Evolutionary conservation across 2,888 invertebrate genomes (phyloP).

Genomic region (Oscheius sp.): DNA sequence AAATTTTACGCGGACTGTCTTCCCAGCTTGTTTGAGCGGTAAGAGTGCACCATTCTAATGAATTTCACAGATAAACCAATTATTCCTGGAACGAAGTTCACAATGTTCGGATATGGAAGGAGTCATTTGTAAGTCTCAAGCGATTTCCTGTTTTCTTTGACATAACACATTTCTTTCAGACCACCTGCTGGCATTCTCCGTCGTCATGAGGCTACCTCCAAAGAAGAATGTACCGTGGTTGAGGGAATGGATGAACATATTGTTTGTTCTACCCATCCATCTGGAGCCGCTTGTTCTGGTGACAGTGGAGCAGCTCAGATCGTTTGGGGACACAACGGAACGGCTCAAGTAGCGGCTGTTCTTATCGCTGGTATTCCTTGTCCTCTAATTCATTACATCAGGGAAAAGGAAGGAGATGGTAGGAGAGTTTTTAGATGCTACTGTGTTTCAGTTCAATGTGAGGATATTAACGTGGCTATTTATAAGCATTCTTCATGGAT

Average conservation of each 20-base stretch:
- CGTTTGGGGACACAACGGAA: not conserved
- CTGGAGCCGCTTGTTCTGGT: not conserved
- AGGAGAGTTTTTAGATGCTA: no score
- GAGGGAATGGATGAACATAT: not conserved
- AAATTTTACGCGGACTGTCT: not conserved
- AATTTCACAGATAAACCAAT: conserved; percentile 4
- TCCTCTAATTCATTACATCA: not conserved
- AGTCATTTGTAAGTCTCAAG: not conserved
- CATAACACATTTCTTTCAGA: conserved; percentile 7
- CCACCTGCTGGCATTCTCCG: conserved; percentile 4
- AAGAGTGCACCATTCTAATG: not conserved
- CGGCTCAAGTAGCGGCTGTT: not conserved
- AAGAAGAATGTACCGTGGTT: not conserved
- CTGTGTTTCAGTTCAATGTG: not conserved
- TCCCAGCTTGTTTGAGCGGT: conserved; percentile 7
- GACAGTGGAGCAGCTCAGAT: conserved; percentile 16
- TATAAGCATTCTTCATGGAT: conserved; percentile 4
- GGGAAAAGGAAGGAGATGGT: not conserved
- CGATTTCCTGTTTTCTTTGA: not conserved
- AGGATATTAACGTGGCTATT: conserved; percentile 4
- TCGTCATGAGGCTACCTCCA: not conserved
- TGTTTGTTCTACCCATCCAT: conserved; percentile 5
- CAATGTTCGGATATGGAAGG: conserved; percentile 14
- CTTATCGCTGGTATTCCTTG: conserved; percentile 8
- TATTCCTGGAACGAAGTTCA: not conserved